Conservation (phyloP, 2,797 vertebrate genomes). For the Amblyraja radiata region DNA sequence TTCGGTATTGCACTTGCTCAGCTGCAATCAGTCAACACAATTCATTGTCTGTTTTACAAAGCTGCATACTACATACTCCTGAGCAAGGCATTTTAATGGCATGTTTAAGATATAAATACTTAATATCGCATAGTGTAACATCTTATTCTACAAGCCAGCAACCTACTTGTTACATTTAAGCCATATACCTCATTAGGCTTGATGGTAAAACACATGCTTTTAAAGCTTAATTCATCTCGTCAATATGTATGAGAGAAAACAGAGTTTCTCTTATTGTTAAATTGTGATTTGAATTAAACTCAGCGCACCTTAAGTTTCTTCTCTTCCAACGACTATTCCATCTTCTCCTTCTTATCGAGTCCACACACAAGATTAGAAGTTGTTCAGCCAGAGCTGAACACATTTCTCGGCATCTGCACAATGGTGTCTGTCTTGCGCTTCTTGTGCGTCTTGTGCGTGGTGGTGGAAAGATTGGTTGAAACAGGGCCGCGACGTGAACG, state of each 20-base stretch:
- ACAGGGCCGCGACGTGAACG: no score
- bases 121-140: not conserved
- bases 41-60: not conserved
- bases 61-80: not conserved
- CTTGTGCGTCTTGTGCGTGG: no score
- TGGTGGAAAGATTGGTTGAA: no score
- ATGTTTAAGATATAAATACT: slow-evolving; percentile 14
- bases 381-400: no score
- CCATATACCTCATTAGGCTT: not conserved
- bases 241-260: not conserved
- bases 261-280: not conserved
- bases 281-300: not conserved
- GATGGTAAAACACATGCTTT: not conserved
- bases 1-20: not conserved
- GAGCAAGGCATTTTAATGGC: not conserved
- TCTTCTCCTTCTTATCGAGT: no score
- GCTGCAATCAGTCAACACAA: not conserved
- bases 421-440: no score
- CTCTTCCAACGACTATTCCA: no score
- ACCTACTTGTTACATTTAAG: not conserved
- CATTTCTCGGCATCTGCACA: no score
- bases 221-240: not conserved
- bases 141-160: not conserved
- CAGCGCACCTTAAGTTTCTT: not conserved
- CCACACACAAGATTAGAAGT: no score